Percentiles rank a stretch among this genome's conserved stretches.
Conservation (phyloP, 2,113 vertebrate species). For the Podarcis muralis region DNA sequence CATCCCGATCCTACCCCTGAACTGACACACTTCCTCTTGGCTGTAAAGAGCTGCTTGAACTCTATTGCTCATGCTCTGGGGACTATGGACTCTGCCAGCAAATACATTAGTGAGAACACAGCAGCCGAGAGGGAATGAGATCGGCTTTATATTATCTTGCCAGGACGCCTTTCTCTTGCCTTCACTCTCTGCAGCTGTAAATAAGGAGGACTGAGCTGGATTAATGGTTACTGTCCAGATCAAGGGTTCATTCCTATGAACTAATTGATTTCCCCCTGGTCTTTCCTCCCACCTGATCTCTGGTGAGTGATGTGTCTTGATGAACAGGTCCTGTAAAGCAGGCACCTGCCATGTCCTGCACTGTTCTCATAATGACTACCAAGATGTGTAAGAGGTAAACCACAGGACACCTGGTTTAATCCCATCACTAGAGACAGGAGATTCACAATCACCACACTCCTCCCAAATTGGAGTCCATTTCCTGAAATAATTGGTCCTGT, state of each 20-base stretch:
- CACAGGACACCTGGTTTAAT: not conserved
- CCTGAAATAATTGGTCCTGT: not conserved
- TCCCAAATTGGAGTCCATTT: not conserved
- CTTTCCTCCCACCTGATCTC: constrained; percentile 35
- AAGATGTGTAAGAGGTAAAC: not conserved
- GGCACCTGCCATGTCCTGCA: not conserved
- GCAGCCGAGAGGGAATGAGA: constrained; percentile 57
- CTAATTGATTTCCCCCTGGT: constrained; percentile 43
- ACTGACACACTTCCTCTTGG: constrained; percentile 42
- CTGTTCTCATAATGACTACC: not conserved
- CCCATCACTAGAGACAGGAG: not conserved
- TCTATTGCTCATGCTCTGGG: constrained; percentile 23
- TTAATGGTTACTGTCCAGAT: constrained; percentile 52
- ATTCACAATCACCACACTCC: not conserved
- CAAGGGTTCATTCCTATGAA: constrained; percentile 14
- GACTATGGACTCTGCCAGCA: constrained; percentile 48
- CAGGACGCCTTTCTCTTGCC: constrained; percentile 64
- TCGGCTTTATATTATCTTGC: constrained; percentile 49
- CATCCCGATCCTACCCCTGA: constrained; percentile 1
- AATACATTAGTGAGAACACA: constrained; percentile 60
- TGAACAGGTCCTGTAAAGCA: not conserved
- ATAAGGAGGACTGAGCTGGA: constrained; percentile 56
- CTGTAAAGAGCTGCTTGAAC: constrained; percentile 38
- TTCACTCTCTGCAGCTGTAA: constrained; percentile 43
- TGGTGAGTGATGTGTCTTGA: not conserved